Base-by-base conservation (phyloP, 2,888 invertebrate genomes). In the Polia nebulosa region DNA sequence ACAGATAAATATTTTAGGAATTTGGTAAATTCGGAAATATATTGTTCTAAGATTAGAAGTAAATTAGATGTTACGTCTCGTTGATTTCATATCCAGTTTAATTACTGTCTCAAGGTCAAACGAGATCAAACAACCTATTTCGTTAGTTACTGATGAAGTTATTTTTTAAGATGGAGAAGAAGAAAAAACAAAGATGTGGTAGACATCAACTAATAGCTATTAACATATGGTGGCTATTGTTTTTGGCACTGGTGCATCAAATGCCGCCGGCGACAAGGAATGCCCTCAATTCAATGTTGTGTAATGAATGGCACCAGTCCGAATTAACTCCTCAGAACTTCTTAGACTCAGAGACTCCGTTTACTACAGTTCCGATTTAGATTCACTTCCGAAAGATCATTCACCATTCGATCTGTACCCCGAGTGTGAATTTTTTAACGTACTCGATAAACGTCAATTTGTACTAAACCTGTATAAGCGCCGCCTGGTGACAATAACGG, bases 271-370 rank as follows among this genome's bases (percentile, higher is more conserved):
- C 25, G 57, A 80, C 53, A 45, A 65, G 47, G 77, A 76, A 77
- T 77, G 77, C 61, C 77, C 77, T 52, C 76, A 51, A 70, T 77
- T 36, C 64, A 27, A 47, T 11, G 47, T 77, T 77, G 77, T 76
- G 77, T 56, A 77, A 80, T 77, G 80, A 76, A 80, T 76, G 64
- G 44, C 64, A 62, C n/a, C 27, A 63, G 58, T 70, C 70, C 49
- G 71, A 70, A 61, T 80, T 64, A 70, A 70, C 70, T 78, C 27
- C 47, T 45, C 60, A 36, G 47, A 70, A 59, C 61, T 47, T 61
- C 39, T 64, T 55, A 80, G 77, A 80, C 76, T 61, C 41, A 39
- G 44, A 22, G 60, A 58, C 60, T 69, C 70, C 47, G 32, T 64
- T 80, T 70, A 77, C 63, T 41, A 68, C 53, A 45, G 32, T 51